phyloP scores from a whole-genome alignment of 64 coral and sea anemone species.

The Pocillopora damicornis region DNA sequence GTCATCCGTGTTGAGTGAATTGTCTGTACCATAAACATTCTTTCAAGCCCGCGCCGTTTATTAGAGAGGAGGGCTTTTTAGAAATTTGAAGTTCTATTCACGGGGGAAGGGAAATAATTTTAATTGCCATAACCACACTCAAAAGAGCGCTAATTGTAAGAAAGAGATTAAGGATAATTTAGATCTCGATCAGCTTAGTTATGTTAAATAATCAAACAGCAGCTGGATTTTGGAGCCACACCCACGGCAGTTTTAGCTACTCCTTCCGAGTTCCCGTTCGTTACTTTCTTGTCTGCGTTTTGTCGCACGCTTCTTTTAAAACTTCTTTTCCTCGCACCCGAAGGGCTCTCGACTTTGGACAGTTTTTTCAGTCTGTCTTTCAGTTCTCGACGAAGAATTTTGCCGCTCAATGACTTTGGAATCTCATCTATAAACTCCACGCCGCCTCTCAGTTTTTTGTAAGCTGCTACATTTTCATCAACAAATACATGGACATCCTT shows the following conservation, averaged over 20 bases:
- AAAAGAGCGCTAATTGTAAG: no score
- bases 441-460: constrained; percentile 68
- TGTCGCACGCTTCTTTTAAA: neutral
- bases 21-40: no score
- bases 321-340: neutral
- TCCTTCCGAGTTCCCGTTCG: neutral
- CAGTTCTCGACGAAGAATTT: constrained; percentile 61
- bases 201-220: constrained; percentile 18
- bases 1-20: no score
- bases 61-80: no score
- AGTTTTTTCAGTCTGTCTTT: constrained; percentile 11
- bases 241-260: no score
- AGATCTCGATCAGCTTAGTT: no score
- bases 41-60: no score
- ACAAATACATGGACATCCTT: constrained; percentile 48
- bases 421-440: constrained; percentile 72
- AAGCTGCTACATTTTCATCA: constrained; percentile 49
- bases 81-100: no score
- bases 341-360: neutral
- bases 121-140: no score
- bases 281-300: neutral
- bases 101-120: no score
- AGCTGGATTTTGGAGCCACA: neutral
- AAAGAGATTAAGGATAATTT: no score
- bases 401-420: constrained; percentile 69